Percentiles rank a stretch among this genome's conserved stretches.
phyloP scores from a whole-genome alignment of 2,888 invertebrate genomes.

The Machimus atricapillus region DNA sequence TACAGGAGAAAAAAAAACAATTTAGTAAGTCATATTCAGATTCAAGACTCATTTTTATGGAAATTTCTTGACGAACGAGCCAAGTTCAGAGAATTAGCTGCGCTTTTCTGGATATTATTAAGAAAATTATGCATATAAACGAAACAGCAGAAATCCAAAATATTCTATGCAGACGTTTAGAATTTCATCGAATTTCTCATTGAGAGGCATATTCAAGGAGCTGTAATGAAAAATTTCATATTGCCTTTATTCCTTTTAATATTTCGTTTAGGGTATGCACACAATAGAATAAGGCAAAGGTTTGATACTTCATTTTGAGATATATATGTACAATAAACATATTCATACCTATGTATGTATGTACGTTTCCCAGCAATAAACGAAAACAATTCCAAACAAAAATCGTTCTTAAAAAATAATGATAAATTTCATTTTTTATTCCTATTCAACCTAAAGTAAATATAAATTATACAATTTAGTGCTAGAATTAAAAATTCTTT shows the following conservation, averaged over 20 bases:
- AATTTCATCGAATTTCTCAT: neutral
- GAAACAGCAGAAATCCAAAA: neutral
- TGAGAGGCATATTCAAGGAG: neutral
- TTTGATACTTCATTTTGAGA: neutral
- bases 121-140: neutral
- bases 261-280: neutral
- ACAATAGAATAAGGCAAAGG: neutral
- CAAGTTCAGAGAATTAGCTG: neutral
- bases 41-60: neutral
- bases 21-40: neutral
- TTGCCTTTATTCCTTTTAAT: neutral
- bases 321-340: too few species aligned
- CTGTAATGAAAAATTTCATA: neutral
- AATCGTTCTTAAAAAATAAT: too few species aligned
- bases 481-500: too few species aligned
- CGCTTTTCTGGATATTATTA: neutral
- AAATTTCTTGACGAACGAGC: neutral
- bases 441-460: too few species aligned
- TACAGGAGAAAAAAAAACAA: neutral
- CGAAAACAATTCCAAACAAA: too few species aligned
- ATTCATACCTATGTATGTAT: too few species aligned
- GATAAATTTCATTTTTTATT: too few species aligned
- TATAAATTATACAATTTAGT: too few species aligned
- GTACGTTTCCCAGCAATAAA: too few species aligned
- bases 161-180: neutral